Percentiles rank a stretch among this genome's conserved stretches.
These are phyloP conservation scores for Lepidocyrtoides sp. DNA, from an alignment of 2,888 invertebrate species.

Conservation along the genomic window DNA sequence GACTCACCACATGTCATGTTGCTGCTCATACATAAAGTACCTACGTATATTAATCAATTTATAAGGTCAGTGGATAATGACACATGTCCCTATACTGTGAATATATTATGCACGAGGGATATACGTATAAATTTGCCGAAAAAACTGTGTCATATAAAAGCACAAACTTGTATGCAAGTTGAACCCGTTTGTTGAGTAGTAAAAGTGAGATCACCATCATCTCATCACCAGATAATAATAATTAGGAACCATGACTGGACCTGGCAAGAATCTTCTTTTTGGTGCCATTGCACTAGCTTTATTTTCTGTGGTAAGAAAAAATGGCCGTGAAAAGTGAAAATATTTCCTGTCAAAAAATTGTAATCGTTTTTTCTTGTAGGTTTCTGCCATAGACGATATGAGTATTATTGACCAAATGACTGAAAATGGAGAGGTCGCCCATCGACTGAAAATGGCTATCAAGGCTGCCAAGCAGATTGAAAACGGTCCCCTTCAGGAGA, in stretches of 20 bases:
- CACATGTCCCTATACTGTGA: background rate
- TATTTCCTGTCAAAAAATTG: background rate
- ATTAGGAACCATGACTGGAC: constrained; percentile 10
- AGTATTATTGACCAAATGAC: constrained; percentile 65
- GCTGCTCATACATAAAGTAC: too few relatives aligned
- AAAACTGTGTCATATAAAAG: constrained; percentile 69
- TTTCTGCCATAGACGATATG: background rate
- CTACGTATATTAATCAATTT: background rate
- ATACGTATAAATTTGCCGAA: background rate
- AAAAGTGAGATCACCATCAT: background rate
- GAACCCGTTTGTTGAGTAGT: background rate
- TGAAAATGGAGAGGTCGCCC: constrained; percentile 46
- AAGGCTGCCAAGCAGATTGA: constrained; percentile 66
- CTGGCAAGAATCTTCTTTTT: constrained; percentile 4
- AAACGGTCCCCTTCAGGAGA: constrained; percentile 49
- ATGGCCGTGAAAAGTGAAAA: background rate
- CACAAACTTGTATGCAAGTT: background rate
- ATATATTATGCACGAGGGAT: background rate
- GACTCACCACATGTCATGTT: background rate
- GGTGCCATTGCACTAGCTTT: constrained; percentile 58
- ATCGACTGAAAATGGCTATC: constrained; percentile 63
- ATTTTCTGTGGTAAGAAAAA: constrained; percentile 57
- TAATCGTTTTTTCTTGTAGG: background rate
- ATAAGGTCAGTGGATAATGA: background rate
- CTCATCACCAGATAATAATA: background rate